These are phyloP conservation scores for Forbesichthys agassizii DNA, from an alignment of 2,113 vertebrate species.

Conservation along the genomic window DNA sequence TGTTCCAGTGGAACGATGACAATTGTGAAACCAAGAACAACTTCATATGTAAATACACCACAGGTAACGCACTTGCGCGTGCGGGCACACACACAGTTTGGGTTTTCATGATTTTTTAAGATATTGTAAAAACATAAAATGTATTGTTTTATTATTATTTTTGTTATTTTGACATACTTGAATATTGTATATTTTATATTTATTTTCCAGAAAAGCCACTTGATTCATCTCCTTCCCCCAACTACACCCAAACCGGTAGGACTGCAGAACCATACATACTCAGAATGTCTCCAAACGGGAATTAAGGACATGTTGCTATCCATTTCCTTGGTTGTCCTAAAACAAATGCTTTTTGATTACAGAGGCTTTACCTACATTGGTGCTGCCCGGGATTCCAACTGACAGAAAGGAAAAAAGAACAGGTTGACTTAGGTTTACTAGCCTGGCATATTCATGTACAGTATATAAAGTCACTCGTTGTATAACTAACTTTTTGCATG, in stretches of 20 bases:
- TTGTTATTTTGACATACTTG: background rate
- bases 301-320: background rate
- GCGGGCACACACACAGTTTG: slow-evolving; percentile 1
- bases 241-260: slow-evolving; percentile 59
- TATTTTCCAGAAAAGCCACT: slow-evolving; percentile 41
- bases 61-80: slow-evolving; percentile 71
- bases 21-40: slow-evolving; percentile 95
- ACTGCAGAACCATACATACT: background rate
- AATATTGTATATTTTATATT: background rate
- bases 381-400: slow-evolving; percentile 62
- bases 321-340: no score
- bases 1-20: slow-evolving; percentile 97
- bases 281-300: background rate
- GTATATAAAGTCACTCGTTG: background rate
- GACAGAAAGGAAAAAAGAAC: slow-evolving; percentile 58
- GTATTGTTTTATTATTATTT: no score
- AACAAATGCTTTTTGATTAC: slow-evolving; percentile 19
- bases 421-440: slow-evolving; percentile 67
- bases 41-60: slow-evolving; percentile 95
- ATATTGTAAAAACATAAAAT: no score
- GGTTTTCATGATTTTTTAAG: no score
- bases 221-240: slow-evolving; percentile 40
- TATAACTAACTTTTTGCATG: slow-evolving; percentile 6
- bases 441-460: background rate
- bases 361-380: slow-evolving; percentile 55